Evolutionary conservation across 2,888 invertebrate genomes (phyloP).

Genomic region (Homarus gammarus): DNA sequence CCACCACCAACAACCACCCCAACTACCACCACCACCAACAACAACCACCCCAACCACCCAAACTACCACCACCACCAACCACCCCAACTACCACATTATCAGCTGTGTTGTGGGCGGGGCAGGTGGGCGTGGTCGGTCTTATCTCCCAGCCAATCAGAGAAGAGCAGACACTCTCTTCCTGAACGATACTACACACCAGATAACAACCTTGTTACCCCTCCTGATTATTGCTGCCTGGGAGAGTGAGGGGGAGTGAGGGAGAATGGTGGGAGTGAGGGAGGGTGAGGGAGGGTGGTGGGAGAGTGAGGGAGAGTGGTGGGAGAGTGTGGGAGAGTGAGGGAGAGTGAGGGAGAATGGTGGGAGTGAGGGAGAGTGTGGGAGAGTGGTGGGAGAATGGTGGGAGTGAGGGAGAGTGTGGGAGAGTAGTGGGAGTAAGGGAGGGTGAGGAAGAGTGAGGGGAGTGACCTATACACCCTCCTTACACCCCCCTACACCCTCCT

Average conservation of each 20-base stretch:
- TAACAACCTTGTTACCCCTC: neutral
- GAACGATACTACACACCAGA: conserved; percentile 7
- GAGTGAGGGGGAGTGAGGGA: neutral
- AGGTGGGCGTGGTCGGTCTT: conserved; percentile 26
- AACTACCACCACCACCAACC: neutral
- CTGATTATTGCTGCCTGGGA: neutral
- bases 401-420: conserved; percentile 31
- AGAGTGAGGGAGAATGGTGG: conserved; percentile 17
- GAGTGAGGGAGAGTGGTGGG: neutral
- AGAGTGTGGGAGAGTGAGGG: conserved; percentile 2
- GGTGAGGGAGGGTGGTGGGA: neutral
- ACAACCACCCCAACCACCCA: too few species aligned
- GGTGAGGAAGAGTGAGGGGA: neutral
- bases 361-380: conserved; percentile 14
- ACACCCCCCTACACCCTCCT: neutral
- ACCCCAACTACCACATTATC: neutral
- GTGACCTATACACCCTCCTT: neutral
- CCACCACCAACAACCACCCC: neutral
- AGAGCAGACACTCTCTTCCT: conserved; percentile 33
- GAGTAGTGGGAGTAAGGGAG: conserved; percentile 13
- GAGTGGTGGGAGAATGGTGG: neutral
- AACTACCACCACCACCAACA: neutral
- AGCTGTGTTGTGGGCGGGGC: conserved; percentile 7
- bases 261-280: neutral
- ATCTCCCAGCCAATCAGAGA: conserved; percentile 31